These are phyloP conservation scores for Cinara cedri DNA, from an alignment of 2,888 invertebrate genomes.

Conservation along the genomic window DNA sequence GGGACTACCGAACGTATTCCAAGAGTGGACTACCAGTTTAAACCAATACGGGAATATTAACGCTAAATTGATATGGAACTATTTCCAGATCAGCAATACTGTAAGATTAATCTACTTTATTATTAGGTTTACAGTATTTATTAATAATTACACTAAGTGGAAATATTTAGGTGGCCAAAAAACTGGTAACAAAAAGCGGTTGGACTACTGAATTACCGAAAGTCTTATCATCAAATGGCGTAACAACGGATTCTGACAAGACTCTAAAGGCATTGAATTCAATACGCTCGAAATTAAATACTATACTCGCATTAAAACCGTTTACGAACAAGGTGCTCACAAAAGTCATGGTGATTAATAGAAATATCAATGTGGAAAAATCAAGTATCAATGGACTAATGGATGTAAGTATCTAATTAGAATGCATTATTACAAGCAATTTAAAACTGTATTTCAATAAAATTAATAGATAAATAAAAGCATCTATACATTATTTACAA, in stretches of 20 bases:
- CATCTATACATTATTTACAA: no score
- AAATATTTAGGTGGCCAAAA: constrained; percentile 3
- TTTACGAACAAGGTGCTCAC: not conserved
- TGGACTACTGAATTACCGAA: constrained; percentile 22
- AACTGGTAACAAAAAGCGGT: not conserved
- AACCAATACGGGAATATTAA: constrained; percentile 11
- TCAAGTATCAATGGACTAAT: not conserved
- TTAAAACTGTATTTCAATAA: no score
- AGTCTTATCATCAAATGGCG: not conserved
- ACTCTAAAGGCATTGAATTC: constrained; percentile 26
- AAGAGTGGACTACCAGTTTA: constrained; percentile 12
- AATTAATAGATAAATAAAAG: no score
- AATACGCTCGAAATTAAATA: constrained; percentile 15
- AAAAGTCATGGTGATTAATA: constrained; percentile 10
- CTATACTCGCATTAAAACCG: not conserved
- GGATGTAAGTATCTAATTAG: constrained; percentile 13
- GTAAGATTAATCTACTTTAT: not conserved
- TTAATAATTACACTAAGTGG: no score
- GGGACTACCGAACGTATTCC: not conserved
- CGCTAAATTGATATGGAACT: constrained; percentile 26
- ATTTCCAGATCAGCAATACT: not conserved
- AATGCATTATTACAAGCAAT: no score
- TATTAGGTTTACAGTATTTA: not conserved
- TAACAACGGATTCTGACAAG: not conserved
- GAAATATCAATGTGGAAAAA: not conserved